Conservation (phyloP, 37 sponge, comb jelly and placozoan species). For the Bolinopsis microptera region DNA sequence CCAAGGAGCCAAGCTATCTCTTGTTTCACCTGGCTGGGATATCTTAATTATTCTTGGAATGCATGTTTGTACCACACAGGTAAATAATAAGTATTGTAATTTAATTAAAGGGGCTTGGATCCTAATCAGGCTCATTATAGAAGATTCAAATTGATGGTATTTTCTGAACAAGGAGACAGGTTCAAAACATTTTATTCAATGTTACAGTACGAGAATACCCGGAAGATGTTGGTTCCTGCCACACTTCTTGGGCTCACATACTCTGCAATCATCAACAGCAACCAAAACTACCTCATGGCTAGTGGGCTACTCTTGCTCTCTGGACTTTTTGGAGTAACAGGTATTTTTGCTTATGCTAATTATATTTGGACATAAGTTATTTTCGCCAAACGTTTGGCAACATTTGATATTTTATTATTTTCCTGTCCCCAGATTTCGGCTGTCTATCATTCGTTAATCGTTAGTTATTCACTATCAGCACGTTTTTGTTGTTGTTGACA, state of each 20-base stretch:
- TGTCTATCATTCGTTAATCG: no score
- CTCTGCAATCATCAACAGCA: conserved; percentile 36
- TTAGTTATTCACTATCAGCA: no score
- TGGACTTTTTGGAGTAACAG: conserved; percentile 29
- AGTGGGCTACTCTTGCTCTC: background rate
- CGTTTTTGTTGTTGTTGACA: no score
- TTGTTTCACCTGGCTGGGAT: conserved; percentile 62
- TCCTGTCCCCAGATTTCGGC: no score
- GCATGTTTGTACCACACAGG: conserved; percentile 64
- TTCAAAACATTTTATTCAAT: background rate
- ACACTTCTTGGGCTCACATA: conserved; percentile 48
- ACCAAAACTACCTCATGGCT: conserved; percentile 4
- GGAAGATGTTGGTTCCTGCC: conserved; percentile 50
- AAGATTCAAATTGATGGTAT: no score
- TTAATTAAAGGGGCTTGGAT: background rate
- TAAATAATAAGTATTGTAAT: background rate
- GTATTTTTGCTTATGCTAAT: no score
- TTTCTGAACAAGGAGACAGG: no score
- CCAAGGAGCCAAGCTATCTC: conserved; percentile 52
- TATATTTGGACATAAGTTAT: no score
- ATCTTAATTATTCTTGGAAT: conserved; percentile 45
- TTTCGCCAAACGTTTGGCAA: no score
- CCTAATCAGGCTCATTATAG: background rate
- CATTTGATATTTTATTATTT: no score
- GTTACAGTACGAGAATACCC: conserved; percentile 44